Percentiles rank a stretch among this genome's conserved stretches.
Conservation (phyloP, 1,140 invertebrate species). For the Neodiprion virginianus region DNA sequence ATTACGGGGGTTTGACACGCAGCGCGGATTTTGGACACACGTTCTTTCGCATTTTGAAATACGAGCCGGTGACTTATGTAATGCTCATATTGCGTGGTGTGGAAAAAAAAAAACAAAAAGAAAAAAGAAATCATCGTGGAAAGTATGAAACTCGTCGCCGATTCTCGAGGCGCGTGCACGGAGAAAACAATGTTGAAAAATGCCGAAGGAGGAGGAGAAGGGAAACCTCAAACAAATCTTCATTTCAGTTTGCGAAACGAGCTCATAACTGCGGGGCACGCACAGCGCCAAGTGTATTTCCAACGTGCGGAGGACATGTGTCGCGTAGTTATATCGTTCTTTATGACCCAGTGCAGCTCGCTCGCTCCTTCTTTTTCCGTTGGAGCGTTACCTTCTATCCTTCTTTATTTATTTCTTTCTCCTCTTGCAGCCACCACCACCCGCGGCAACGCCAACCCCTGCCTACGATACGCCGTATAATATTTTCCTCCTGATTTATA, state of each 20-base stretch:
- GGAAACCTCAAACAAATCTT: slow-evolving; percentile 51
- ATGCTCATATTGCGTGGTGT: slow-evolving; percentile 14
- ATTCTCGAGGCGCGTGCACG: no score
- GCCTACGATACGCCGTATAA: slow-evolving; percentile 29
- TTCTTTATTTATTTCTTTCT: not conserved
- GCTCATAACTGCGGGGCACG: slow-evolving; percentile 21
- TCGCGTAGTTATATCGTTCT: slow-evolving; percentile 62
- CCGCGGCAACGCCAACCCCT: slow-evolving; percentile 20
- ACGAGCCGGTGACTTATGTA: not conserved
- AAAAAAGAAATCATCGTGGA: not conserved
- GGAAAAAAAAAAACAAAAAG: not conserved
- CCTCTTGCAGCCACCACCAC: slow-evolving; percentile 44
- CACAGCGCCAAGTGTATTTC: slow-evolving; percentile 35
- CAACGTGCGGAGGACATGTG: slow-evolving; percentile 53
- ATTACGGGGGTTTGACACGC: no score
- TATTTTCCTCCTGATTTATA: slow-evolving; percentile 60
- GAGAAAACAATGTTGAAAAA: not conserved
- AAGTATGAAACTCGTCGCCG: not conserved
- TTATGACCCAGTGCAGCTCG: slow-evolving; percentile 51
- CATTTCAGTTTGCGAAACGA: slow-evolving; percentile 40
- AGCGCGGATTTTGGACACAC: slow-evolving; percentile 22
- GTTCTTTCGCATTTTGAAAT: slow-evolving; percentile 9
- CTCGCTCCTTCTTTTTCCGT: not conserved
- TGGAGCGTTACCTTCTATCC: no score
- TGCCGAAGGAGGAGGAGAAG: not conserved